Evolutionary conservation across 2,797 vertebrate species (phyloP).

Genomic region (Mus spretus): DNA sequence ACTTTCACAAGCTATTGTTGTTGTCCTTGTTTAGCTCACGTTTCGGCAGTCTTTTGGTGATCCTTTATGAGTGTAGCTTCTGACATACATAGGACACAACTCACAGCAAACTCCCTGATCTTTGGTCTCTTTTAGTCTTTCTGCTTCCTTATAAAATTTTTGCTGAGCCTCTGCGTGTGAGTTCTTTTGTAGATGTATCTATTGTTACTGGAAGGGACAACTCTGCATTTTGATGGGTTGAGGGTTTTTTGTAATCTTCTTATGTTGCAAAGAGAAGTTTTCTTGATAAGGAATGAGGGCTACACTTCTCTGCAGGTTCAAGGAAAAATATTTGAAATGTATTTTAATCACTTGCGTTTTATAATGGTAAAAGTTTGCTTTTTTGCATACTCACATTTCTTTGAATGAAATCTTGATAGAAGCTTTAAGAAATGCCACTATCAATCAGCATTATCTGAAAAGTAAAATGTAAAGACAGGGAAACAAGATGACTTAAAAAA

Average conservation of each 20-base stretch:
- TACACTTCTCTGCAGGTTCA: neutral
- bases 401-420: neutral
- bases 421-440: conserved; percentile 13
- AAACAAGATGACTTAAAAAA: neutral
- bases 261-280: neutral
- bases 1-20: neutral
- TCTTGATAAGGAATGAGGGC: neutral
- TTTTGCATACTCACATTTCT: neutral
- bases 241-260: neutral
- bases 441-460: neutral
- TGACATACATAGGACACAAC: neutral
- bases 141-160: neutral
- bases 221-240: neutral
- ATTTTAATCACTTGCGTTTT: conserved; percentile 45
- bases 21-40: neutral
- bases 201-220: neutral
- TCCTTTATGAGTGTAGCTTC: neutral
- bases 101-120: neutral
- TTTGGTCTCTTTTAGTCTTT: neutral
- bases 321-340: neutral
- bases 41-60: neutral
- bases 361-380: neutral
- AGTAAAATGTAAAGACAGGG: neutral
- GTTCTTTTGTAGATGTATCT: neutral
- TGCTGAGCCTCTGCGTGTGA: neutral